Evolutionary conservation across 2,888 invertebrate genomes (phyloP).

Genomic region (Acanthosepion lycidas): DNA sequence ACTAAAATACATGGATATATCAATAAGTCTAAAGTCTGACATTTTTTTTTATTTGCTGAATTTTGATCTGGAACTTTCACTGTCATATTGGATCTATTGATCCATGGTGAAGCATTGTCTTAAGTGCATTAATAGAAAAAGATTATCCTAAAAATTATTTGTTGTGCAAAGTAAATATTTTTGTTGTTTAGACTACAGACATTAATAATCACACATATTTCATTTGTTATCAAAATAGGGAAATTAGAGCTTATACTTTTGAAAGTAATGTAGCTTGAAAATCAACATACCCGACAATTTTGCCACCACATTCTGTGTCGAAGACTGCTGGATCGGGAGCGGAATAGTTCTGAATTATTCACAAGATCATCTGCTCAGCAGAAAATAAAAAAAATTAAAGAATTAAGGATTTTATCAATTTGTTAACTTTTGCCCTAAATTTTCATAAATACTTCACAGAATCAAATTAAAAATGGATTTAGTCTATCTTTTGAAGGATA

Average conservation of each 20-base stretch:
- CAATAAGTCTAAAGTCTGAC: too few relatives aligned
- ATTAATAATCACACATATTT: background rate
- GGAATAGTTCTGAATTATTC: constrained; percentile 69
- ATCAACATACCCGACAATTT: constrained; percentile 67
- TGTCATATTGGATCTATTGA: too few relatives aligned
- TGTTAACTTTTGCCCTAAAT: too few relatives aligned
- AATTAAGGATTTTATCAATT: background rate
- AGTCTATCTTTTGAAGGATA: too few relatives aligned
- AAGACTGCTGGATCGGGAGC: constrained; percentile 66
- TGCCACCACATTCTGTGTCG: constrained; percentile 73
- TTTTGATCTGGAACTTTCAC: too few relatives aligned
- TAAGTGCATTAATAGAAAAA: too few relatives aligned
- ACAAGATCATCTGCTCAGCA: constrained; percentile 66
- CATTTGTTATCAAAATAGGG: background rate
- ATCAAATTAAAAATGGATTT: too few relatives aligned
- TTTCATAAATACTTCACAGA: too few relatives aligned
- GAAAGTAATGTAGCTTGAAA: background rate
- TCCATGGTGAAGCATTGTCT: too few relatives aligned
- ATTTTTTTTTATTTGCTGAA: too few relatives aligned
- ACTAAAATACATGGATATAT: too few relatives aligned
- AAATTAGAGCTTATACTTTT: background rate
- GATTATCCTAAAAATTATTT: background rate
- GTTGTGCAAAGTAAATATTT: background rate
- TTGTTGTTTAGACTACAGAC: background rate
- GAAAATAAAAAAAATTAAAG: constrained; percentile 41